A percentile compares a stretch with the other conserved stretches of the same genome.
Evolutionary conservation across 2,888 invertebrate species (phyloP).

Genomic region (Noctua pronuba): DNA sequence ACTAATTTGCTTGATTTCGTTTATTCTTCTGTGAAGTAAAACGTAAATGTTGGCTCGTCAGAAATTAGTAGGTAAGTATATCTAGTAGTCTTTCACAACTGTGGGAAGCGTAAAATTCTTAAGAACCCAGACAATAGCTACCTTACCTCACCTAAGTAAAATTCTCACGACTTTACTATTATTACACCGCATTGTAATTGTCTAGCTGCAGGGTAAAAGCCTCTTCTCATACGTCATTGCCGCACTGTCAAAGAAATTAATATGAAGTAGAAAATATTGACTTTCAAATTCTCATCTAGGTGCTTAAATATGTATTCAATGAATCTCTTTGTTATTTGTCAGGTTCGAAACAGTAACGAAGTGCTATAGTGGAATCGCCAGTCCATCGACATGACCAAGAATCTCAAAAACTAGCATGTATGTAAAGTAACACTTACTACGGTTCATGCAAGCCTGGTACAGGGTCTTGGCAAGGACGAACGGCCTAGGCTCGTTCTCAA

Average conservation of each 20-base stretch:
- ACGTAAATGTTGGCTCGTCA: neutral
- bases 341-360: neutral
- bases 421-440: slow-evolving; percentile 91
- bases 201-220: neutral
- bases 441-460: slow-evolving; percentile 97
- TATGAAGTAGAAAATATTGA: no score
- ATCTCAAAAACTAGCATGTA: neutral
- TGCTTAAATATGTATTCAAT: neutral
- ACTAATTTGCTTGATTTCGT: neutral
- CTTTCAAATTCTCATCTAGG: neutral
- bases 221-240: neutral
- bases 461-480: slow-evolving; percentile 95
- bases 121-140: neutral
- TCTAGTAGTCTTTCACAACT: neutral
- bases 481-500: slow-evolving; percentile 91
- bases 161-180: slow-evolving; percentile 3
- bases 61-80: neutral
- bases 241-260: neutral
- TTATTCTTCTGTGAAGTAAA: neutral
- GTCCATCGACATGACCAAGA: neutral
- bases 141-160: neutral
- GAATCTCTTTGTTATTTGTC: neutral
- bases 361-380: neutral
- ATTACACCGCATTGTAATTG: slow-evolving; percentile 1
- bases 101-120: neutral